Evolutionary conservation across 2,113 vertebrate genomes (phyloP), one percentile per base, ranked within the genome.

Genomic region (Columbina picui): DNA sequence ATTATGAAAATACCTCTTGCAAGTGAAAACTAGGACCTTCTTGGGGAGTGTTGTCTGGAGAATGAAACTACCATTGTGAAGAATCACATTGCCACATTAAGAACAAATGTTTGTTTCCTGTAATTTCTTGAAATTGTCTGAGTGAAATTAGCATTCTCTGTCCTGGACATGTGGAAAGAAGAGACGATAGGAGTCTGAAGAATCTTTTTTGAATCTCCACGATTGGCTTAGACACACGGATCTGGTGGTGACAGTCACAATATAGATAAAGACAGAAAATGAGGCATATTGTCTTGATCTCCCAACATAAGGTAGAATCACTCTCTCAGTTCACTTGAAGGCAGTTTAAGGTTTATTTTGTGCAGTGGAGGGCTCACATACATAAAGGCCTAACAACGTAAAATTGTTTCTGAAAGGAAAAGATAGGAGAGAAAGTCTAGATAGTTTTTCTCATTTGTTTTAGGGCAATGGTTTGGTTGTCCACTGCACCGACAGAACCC

Each of bases 381-480:
- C 13, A 11, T 49, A 36, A 82, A 43, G 12, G 30, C 56, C 12
- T 59, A 34, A 50, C 16, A 68, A 45, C 4, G 43, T 34, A 29
- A 18, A 41, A 52, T 56, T 68, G 9, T 73, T 75, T 84, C 39
- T 0, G 1, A 84, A 69, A 64, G 21, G 17, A 77, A 18, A 45
- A 78, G 43, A n/a, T 10, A 21, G 38, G 18, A 70, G 5, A 63
- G 18, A 34, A 39, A 57, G 59, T 77, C 30, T 52, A 69, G 61
- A 52, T 59, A 79, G 50, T 47, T 49, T 77, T 60, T 89, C 49
- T 93, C 10, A 4, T 68, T 57, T 47, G 49, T 77, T 61, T 53
- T 47, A 98, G 98, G 80, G 96, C 97, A 34, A 98, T 97, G 2
- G 96, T 99, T 67, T 99, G 98, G 98, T 92, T 99, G 50, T 98